Percentiles rank a stretch among this genome's conserved stretches.
Evolutionary conservation across 1,140 invertebrate species (phyloP).

Genomic region (Pogonomyrmex californicus): DNA sequence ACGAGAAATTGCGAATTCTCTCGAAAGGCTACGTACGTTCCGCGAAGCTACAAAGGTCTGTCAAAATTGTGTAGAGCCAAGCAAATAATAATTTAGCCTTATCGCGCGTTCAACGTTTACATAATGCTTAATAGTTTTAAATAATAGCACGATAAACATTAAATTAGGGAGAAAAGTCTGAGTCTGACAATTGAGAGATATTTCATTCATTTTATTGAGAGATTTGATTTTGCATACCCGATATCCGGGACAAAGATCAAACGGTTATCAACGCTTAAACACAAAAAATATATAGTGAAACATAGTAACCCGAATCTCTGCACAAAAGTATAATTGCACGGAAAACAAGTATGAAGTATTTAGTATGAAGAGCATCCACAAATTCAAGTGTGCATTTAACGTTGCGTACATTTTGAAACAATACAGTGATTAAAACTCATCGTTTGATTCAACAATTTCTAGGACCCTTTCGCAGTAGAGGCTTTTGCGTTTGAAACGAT

Average conservation of each 20-base stretch:
- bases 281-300: not conserved
- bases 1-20: not conserved
- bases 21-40: not conserved
- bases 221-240: not conserved
- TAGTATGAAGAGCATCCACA: not conserved
- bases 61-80: not conserved
- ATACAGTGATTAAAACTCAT: constrained; percentile 7
- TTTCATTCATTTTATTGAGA: not conserved
- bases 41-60: constrained; percentile 5
- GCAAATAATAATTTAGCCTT: not conserved
- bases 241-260: not conserved
- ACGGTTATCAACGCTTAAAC: not conserved
- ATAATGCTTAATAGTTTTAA: not conserved
- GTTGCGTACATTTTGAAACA: constrained; percentile 13
- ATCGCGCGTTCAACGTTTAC: not conserved
- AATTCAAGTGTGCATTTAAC: constrained; percentile 17
- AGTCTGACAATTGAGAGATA: not conserved
- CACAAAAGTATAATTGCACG: not conserved
- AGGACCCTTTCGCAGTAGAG: constrained; percentile 7
- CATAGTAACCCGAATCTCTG: not conserved
- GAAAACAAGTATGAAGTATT: not conserved
- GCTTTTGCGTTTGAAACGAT: constrained; percentile 11
- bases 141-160: not conserved
- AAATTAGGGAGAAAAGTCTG: not conserved
- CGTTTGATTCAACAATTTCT: constrained; percentile 24